Evolutionary conservation across 1,140 invertebrate genomes (phyloP).

Genomic region (Drosophila prosaltans): DNA sequence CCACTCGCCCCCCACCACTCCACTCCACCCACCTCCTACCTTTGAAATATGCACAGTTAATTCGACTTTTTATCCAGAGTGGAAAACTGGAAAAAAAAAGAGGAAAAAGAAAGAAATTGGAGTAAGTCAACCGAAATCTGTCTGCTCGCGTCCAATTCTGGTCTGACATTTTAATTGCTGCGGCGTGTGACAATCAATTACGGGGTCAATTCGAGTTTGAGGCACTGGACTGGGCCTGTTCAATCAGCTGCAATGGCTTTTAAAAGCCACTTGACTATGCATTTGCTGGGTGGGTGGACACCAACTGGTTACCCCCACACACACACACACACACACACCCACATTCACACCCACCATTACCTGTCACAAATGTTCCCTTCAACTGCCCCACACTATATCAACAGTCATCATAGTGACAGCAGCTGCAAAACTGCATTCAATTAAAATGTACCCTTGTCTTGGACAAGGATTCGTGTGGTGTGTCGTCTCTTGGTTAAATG

Average conservation of each 20-base stretch:
- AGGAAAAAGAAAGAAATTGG: conserved; percentile 35
- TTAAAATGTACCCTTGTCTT: conserved; percentile 32
- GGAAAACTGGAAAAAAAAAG: too few species aligned
- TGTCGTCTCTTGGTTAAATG: conserved; percentile 28
- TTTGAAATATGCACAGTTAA: conserved; percentile 71
- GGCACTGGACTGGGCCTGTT: conserved; percentile 31
- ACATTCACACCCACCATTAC: too few species aligned
- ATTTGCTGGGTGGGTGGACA: conserved; percentile 32
- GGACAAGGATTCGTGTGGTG: not conserved
- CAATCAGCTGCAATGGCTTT: conserved; percentile 50
- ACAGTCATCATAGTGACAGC: conserved; percentile 44
- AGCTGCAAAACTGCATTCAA: conserved; percentile 61
- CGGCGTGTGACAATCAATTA: conserved; percentile 72
- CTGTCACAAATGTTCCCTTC: conserved; percentile 10
- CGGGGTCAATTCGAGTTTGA: conserved; percentile 56
- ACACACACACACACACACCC: not conserved
- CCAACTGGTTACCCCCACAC: conserved; percentile 7
- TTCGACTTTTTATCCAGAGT: conserved; percentile 50
- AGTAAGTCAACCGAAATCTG: conserved; percentile 31
- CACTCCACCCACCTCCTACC: too few species aligned
- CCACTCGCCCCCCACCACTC: conserved; percentile 2
- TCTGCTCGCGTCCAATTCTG: conserved; percentile 12
- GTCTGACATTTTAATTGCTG: conserved; percentile 70
- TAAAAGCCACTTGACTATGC: conserved; percentile 71
- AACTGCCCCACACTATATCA: conserved; percentile 22